Percentiles rank a stretch among this genome's conserved stretches.
phyloP scores from a whole-genome alignment of 2,113 vertebrate genomes.

The Gorsachius goisagi region DNA sequence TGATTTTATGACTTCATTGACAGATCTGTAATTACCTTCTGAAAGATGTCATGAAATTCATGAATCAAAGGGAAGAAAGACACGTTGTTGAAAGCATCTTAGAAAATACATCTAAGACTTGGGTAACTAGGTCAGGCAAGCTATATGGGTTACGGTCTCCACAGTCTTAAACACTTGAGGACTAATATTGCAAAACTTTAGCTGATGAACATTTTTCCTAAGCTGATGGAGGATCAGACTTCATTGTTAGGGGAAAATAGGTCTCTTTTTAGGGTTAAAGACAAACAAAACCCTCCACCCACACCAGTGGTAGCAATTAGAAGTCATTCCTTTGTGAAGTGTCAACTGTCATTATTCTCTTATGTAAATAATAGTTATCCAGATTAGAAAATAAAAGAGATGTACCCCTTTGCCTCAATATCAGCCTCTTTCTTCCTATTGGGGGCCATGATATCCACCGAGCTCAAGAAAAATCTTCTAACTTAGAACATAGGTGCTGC shows the following conservation, averaged over 20 bases:
- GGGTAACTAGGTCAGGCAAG: neutral
- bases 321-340: neutral
- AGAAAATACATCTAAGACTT: neutral
- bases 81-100: neutral
- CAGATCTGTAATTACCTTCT: neutral
- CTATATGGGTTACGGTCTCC: neutral
- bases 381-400: neutral
- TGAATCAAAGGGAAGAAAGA: neutral
- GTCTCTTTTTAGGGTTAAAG: neutral
- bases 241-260: neutral
- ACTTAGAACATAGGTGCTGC: neutral
- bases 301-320: neutral
- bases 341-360: neutral
- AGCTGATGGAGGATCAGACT: neutral
- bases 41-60: neutral
- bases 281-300: neutral
- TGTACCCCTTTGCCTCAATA: neutral
- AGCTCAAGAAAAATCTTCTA: neutral
- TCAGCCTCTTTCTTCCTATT: neutral
- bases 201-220: neutral
- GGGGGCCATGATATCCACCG: neutral
- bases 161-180: neutral
- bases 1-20: neutral
- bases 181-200: neutral
- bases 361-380: neutral